Base-by-base conservation (phyloP, 2,797 vertebrate genomes). In the Sphenopsis melanotis region DNA sequence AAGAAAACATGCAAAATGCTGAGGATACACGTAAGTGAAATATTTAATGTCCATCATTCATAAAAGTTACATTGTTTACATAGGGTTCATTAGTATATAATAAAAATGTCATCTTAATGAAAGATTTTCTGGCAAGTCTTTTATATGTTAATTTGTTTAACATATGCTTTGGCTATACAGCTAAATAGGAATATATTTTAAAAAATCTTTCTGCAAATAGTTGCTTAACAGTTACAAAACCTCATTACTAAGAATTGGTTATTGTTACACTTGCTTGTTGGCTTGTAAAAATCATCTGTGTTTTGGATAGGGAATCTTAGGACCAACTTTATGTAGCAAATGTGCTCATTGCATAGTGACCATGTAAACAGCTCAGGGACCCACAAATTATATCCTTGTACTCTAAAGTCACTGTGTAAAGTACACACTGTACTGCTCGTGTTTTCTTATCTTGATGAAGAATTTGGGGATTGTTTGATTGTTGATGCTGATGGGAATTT, bases 51-150 rank as follows among this genome's bases (percentile, higher is more conserved):
- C 96, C 96, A 94, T 97, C 95, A 94, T 97, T 97, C 96, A 97
- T 97, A 98, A 98, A 98, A 98, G 93, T 97, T 98, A 98, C 97
- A 98, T 98, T 94, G 97, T 97, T 98, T 98, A 98, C 97, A 98
- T 97, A 98, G 92, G 97, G 97, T 97, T 98, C 96, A 97, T 98
- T 98, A 96, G 96, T 97, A 98, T 97, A 98, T 98, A 96, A 97
- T 98, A 98, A 98, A 98, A 98, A 97, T 96, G 96, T 98, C 96
- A 97, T 97, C 96, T 97, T 96, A 97, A 96, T 96, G 97, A 98
- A 98, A 97, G 95, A 83, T 95, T 97, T 98, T 97, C 97, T 96
- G 97, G 97, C 96, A 97, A 97, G 97, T 96, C 94, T 97, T 96
- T 97, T 97, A 95, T 97, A 97, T 96, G 97, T 97, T 98, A 97